phyloP scores from a whole-genome alignment of 1,140 invertebrate species.

The Marisa cornuarietis region DNA sequence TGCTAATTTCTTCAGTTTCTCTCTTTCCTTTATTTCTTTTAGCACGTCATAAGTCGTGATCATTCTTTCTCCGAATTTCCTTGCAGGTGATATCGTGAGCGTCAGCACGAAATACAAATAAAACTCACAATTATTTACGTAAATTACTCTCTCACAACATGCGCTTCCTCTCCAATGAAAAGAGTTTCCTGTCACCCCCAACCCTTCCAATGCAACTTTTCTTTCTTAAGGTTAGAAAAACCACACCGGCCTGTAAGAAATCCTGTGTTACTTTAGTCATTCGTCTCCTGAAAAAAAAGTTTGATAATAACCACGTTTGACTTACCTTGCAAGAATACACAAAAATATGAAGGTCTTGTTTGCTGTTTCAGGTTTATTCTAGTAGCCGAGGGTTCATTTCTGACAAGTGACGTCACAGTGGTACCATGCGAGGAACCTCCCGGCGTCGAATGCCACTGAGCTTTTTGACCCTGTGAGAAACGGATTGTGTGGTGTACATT shows the following conservation, averaged over 20 bases:
- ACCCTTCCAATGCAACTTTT: neutral
- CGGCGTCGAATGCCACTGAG: neutral
- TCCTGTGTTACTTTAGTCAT: too few relatives aligned
- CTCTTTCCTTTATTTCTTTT: neutral
- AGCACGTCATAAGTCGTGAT: neutral
- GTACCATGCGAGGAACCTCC: too few relatives aligned
- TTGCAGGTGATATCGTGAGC: neutral
- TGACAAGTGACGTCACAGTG: too few relatives aligned
- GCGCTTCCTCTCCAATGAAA: neutral
- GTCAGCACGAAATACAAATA: neutral
- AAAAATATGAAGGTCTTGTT: too few relatives aligned
- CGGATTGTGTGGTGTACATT: neutral
- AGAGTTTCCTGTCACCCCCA: neutral
- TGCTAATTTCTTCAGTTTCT: neutral
- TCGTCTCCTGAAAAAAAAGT: too few relatives aligned
- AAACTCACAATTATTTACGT: too few relatives aligned
- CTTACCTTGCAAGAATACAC: too few relatives aligned
- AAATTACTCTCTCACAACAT: neutral
- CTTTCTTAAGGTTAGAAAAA: neutral
- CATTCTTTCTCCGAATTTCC: neutral
- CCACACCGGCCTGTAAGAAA: too few relatives aligned
- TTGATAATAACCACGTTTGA: too few relatives aligned
- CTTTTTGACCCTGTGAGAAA: neutral
- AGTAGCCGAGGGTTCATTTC: too few relatives aligned
- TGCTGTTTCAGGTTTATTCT: too few relatives aligned